Conservation (phyloP, 30 jellyfish, hydroid and myxozoan genomes). For the Chrysaora quinquecirrha region DNA sequence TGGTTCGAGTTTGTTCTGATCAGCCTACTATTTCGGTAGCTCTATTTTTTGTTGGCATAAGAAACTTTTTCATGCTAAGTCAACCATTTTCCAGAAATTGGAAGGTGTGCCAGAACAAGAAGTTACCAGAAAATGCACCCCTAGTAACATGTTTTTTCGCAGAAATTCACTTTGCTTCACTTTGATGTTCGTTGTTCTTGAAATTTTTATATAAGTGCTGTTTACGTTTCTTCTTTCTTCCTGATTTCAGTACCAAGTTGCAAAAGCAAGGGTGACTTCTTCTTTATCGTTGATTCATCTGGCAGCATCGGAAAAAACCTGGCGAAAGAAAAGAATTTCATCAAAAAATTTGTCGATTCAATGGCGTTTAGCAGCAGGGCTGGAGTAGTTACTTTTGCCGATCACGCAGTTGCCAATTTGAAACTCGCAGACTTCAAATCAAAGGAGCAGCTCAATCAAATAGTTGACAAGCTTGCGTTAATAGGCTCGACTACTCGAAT, state of each 20-base stretch:
- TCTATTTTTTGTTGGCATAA: too few species aligned
- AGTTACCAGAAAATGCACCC: too few species aligned
- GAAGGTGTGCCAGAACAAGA: too few species aligned
- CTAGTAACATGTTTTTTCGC: too few species aligned
- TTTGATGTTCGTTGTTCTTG: too few species aligned
- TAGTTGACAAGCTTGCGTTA: constrained; percentile 10
- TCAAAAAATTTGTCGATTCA: constrained; percentile 30
- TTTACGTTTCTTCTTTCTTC: too few species aligned
- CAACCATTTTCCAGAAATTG: too few species aligned
- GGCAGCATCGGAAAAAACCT: constrained; percentile 41
- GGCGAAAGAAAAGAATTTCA: constrained; percentile 33
- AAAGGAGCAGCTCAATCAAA: constrained; percentile 8
- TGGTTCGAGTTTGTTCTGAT: too few species aligned
- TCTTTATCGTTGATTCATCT: constrained; percentile 62
- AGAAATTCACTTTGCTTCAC: too few species aligned
- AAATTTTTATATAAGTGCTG: too few species aligned
- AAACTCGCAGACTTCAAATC: constrained; percentile 15
- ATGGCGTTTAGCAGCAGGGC: constrained; percentile 43
- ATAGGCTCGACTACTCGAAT: constrained; percentile 73
- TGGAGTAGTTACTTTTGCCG: constrained; percentile 52
- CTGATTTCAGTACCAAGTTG: constrained; percentile 56
- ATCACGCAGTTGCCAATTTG: constrained; percentile 13
- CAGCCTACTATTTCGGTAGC: too few species aligned
- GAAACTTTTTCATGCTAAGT: too few species aligned
- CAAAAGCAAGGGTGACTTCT: constrained; percentile 48